phyloP scores from a whole-genome alignment of 2,888 invertebrate species.

The Biston stratarius region DNA sequence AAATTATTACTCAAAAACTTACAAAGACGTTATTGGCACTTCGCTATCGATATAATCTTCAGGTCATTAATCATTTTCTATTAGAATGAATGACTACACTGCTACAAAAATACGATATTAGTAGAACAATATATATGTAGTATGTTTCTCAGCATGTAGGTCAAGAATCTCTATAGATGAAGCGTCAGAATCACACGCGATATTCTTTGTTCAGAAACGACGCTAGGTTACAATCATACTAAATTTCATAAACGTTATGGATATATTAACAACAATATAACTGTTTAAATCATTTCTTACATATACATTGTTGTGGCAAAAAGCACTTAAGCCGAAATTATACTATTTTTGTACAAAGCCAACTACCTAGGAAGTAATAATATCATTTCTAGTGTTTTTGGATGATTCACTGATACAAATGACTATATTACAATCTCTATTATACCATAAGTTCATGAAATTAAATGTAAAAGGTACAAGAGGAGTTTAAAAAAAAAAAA shows the following conservation, averaged over 20 bases:
- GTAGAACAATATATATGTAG: constrained; percentile 47
- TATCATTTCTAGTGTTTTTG: no score
- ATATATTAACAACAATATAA: no score
- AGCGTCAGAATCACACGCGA: constrained; percentile 59
- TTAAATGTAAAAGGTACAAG: background rate
- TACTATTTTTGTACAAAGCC: no score
- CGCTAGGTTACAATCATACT: constrained; percentile 31
- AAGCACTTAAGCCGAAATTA: no score
- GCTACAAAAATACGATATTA: constrained; percentile 24
- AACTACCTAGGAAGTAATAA: no score
- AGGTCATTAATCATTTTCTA: constrained; percentile 14
- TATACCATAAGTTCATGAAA: background rate
- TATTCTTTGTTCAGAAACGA: constrained; percentile 49
- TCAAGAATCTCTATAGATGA: constrained; percentile 68
- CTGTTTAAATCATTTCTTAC: no score
- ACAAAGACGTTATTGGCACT: background rate
- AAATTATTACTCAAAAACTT: background rate
- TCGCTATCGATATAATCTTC: constrained; percentile 5
- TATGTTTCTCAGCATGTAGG: constrained; percentile 60
- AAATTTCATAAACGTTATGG: background rate
- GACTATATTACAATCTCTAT: no score
- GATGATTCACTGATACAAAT: no score
- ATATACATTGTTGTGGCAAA: no score
- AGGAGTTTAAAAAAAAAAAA: background rate
- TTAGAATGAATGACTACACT: constrained; percentile 27